Conservation (phyloP, 2,888 invertebrate species). For the Mallateleia sp. region DNA sequence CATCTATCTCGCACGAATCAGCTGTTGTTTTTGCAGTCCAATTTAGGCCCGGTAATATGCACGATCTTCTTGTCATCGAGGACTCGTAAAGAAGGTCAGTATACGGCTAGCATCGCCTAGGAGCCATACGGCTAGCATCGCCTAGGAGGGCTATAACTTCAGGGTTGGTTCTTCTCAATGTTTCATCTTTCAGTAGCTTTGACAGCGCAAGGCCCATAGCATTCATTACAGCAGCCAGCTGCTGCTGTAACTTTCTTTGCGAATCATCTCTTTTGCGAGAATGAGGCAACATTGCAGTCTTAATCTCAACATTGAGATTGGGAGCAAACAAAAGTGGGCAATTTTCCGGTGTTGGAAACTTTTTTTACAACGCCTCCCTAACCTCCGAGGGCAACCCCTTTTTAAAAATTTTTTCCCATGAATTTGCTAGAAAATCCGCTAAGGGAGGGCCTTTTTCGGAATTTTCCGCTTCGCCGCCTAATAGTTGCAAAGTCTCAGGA, state of each 20-base stretch:
- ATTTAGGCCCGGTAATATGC: not conserved
- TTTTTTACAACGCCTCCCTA: conserved; percentile 22
- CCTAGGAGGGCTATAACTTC: not conserved
- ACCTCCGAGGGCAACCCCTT: conserved; percentile 39
- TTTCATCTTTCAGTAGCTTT: not conserved
- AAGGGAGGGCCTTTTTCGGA: not conserved
- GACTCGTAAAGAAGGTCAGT: not conserved
- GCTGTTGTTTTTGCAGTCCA: not conserved
- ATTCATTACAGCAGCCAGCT: not conserved
- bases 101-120: no score
- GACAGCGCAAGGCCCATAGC: not conserved
- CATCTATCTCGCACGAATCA: not conserved
- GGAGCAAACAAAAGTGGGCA: conserved; percentile 35
- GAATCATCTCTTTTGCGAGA: not conserved
- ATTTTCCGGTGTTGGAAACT: conserved; percentile 44
- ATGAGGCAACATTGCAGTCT: no score
- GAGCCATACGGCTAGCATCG: not conserved
- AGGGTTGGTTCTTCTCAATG: not conserved
- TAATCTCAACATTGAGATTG: conserved; percentile 46
- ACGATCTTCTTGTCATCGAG: not conserved
- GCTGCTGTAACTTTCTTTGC: not conserved
- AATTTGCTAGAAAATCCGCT: not conserved
- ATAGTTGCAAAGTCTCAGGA: not conserved
- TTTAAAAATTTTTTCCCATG: conserved; percentile 34
- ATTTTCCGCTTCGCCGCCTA: not conserved